These are phyloP conservation scores for Acanthosepion pharaonis DNA, from an alignment of 2,888 invertebrate species.

Conservation along the genomic window DNA sequence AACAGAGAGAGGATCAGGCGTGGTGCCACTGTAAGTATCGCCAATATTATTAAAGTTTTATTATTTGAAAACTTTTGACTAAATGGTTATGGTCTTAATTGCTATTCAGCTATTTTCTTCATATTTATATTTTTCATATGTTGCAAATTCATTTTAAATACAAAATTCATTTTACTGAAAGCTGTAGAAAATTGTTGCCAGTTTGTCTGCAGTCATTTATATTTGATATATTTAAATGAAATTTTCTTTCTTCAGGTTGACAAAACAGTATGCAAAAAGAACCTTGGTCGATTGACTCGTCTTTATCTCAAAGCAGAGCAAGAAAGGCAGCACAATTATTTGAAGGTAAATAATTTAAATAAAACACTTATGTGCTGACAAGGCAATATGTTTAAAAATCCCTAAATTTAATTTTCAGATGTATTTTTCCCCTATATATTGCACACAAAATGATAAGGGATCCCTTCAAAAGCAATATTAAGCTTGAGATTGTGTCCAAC, in stretches of 20 bases:
- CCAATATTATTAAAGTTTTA: background rate
- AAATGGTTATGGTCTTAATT: too few relatives aligned
- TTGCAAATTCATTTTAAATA: background rate
- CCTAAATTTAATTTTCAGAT: background rate
- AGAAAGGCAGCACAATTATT: conserved; percentile 98
- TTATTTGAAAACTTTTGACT: background rate
- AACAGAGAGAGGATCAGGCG: conserved; percentile 98
- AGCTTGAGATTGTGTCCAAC: too few relatives aligned
- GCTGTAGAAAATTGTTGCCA: background rate
- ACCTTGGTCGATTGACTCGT: conserved; percentile 96
- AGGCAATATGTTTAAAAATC: background rate
- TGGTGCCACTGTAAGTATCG: conserved; percentile 89
- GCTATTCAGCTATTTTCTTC: too few relatives aligned
- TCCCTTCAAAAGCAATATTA: too few relatives aligned
- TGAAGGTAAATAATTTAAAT: conserved; percentile 82
- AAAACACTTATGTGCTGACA: background rate
- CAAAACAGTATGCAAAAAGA: conserved; percentile 99
- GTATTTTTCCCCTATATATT: background rate
- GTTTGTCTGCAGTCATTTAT: background rate
- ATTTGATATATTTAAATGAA: background rate
- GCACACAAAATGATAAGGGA: background rate
- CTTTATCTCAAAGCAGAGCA: conserved; percentile 97
- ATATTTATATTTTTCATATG: background rate
- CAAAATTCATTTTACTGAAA: background rate
- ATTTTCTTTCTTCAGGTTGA: conserved; percentile 79